Evolutionary conservation across 2,113 vertebrate genomes (phyloP).

Genomic region (Cacatua alba): DNA sequence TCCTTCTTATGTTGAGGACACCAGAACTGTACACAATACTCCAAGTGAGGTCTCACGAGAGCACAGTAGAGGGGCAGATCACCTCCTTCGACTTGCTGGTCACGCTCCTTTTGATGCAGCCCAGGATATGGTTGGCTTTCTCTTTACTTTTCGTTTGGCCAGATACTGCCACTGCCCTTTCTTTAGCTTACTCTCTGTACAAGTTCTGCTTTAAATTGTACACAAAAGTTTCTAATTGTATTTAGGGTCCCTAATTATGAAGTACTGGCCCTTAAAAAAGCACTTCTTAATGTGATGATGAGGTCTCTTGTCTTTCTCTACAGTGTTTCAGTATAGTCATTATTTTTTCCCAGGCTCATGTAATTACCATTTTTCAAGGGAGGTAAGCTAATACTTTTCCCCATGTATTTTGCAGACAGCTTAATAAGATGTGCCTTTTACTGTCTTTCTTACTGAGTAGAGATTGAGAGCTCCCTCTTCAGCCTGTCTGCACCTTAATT

Average conservation of each 20-base stretch:
- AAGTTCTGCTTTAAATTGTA: not conserved
- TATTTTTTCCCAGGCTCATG: not conserved
- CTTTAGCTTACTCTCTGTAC: not conserved
- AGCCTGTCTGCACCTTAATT: not conserved
- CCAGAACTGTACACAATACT: no score
- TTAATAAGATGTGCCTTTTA: not conserved
- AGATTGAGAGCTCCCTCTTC: slow-evolving; percentile 51
- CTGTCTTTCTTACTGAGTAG: not conserved
- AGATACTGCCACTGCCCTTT: not conserved
- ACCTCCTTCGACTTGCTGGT: no score
- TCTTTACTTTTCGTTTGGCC: not conserved
- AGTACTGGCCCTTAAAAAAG: not conserved
- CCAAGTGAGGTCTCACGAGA: no score
- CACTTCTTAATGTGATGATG: not conserved
- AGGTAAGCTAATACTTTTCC: not conserved
- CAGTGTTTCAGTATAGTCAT: not conserved
- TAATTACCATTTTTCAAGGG: not conserved
- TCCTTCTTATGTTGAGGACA: no score
- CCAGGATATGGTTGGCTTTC: no score
- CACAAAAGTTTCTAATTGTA: not conserved
- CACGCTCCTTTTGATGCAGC: no score
- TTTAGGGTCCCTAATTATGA: not conserved
- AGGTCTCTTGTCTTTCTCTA: not conserved
- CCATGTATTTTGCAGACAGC: not conserved
- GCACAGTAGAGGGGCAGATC: no score